phyloP scores from a whole-genome alignment of 2,113 vertebrate species.

The Scomber colias region DNA sequence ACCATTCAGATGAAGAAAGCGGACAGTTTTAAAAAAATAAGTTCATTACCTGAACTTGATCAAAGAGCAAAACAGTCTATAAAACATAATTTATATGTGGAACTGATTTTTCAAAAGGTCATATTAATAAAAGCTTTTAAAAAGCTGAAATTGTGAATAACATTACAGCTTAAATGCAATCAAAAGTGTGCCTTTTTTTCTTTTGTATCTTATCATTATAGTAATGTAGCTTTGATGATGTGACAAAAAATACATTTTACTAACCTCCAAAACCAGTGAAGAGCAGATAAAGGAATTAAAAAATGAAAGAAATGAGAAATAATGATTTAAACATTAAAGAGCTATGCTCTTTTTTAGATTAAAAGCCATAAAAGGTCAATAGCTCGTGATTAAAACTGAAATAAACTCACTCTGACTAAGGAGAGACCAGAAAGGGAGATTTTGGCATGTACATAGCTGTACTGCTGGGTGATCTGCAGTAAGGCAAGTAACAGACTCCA shows the following conservation, averaged over 20 bases:
- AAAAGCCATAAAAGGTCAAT: slow-evolving; percentile 36
- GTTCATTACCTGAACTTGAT: slow-evolving; percentile 50
- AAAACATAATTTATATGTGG: slow-evolving; percentile 5
- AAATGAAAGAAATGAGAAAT: slow-evolving; percentile 40
- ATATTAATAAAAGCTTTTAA: slow-evolving; percentile 38
- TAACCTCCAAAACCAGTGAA: slow-evolving; percentile 24
- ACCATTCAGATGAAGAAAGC: neutral
- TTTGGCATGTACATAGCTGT: slow-evolving; percentile 32
- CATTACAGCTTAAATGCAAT: slow-evolving; percentile 23
- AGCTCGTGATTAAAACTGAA: slow-evolving; percentile 52
- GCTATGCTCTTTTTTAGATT: slow-evolving; percentile 29
- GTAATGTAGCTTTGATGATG: slow-evolving; percentile 42
- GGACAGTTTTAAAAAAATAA: slow-evolving; percentile 22
- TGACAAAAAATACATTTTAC: slow-evolving; percentile 46
- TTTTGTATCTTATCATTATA: slow-evolving; percentile 12
- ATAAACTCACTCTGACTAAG: slow-evolving; percentile 7
- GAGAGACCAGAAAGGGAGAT: slow-evolving; percentile 14
- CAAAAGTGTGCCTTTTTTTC: neutral
- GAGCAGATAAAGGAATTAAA: slow-evolving; percentile 39
- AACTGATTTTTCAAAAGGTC: slow-evolving; percentile 32
- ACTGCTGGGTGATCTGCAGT: slow-evolving; percentile 14
- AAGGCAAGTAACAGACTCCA: slow-evolving; percentile 14
- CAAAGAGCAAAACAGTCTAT: slow-evolving; percentile 13
- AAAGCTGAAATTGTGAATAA: slow-evolving; percentile 20
- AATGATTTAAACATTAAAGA: slow-evolving; percentile 40